phyloP scores from a whole-genome alignment of 2,888 invertebrate species.

The Candidula unifasciata region DNA sequence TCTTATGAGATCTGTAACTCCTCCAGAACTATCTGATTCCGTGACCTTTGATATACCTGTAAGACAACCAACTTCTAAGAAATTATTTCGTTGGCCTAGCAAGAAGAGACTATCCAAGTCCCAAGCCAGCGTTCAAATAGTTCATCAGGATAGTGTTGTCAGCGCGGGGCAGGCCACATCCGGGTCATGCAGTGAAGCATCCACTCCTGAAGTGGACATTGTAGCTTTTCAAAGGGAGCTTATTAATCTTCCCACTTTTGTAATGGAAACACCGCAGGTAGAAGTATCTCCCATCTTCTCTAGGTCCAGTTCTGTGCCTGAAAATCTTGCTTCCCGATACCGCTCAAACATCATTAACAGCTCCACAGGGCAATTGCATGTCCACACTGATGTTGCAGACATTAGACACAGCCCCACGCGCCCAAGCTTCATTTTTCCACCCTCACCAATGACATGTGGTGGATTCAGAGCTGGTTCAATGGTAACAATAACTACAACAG shows the following conservation, averaged over 20 bases:
- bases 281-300: slow-evolving; percentile 75
- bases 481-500: slow-evolving; percentile 71
- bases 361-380: slow-evolving; percentile 54
- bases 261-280: slow-evolving; percentile 74
- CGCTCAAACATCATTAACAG: slow-evolving; percentile 51
- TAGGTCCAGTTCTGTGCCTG: slow-evolving; percentile 76
- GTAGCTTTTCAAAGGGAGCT: slow-evolving; percentile 81
- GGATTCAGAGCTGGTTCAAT: slow-evolving; percentile 57
- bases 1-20: neutral
- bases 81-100: slow-evolving; percentile 77
- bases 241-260: slow-evolving; percentile 80
- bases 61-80: slow-evolving; percentile 51
- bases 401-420: slow-evolving; percentile 45
- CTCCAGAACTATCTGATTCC: slow-evolving; percentile 36
- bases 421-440: slow-evolving; percentile 57
- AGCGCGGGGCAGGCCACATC: slow-evolving; percentile 55
- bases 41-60: slow-evolving; percentile 37
- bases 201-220: slow-evolving; percentile 78
- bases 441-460: slow-evolving; percentile 20
- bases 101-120: slow-evolving; percentile 76
- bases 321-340: slow-evolving; percentile 66
- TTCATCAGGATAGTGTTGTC: slow-evolving; percentile 58
- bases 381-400: slow-evolving; percentile 51
- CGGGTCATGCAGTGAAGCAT: slow-evolving; percentile 54
- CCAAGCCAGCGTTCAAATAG: slow-evolving; percentile 67